Evolutionary conservation across 2,797 vertebrate genomes (phyloP).

Genomic region (Champsocephalus esox): DNA sequence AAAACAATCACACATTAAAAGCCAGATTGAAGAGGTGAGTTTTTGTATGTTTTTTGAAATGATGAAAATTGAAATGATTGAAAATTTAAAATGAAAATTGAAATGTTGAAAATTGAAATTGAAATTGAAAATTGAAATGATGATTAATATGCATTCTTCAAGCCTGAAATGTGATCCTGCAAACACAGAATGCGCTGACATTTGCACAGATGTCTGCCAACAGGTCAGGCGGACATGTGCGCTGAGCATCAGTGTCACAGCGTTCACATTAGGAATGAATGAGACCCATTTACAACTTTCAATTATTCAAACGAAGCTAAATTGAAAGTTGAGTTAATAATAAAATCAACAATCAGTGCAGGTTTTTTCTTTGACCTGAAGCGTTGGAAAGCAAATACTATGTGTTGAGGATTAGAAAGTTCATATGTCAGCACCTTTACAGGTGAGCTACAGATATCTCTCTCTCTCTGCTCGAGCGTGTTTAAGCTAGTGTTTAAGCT

Average conservation of each 20-base stretch:
- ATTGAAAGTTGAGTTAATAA: neutral
- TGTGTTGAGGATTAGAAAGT: neutral
- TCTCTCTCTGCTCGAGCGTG: conserved; percentile 42
- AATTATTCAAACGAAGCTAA: neutral
- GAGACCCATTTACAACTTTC: neutral
- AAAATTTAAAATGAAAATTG: too few relatives aligned
- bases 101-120: too few relatives aligned
- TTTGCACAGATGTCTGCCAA: conserved; percentile 39
- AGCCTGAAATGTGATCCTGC: conserved; percentile 37
- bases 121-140: too few relatives aligned
- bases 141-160: conserved; percentile 29
- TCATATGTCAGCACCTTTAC: neutral
- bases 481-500: conserved; percentile 41
- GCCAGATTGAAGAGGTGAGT: too few relatives aligned
- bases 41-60: too few relatives aligned
- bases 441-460: conserved; percentile 10
- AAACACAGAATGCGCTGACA: conserved; percentile 27
- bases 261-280: neutral
- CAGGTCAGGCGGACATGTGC: conserved; percentile 16
- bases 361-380: neutral
- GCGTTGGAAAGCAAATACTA: neutral
- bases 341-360: neutral
- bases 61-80: too few relatives aligned
- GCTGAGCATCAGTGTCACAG: conserved; percentile 10
- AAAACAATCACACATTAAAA: too few relatives aligned